Conservation (phyloP, 2,888 invertebrate genomes). For the Bembecia ichneumoniformis region DNA sequence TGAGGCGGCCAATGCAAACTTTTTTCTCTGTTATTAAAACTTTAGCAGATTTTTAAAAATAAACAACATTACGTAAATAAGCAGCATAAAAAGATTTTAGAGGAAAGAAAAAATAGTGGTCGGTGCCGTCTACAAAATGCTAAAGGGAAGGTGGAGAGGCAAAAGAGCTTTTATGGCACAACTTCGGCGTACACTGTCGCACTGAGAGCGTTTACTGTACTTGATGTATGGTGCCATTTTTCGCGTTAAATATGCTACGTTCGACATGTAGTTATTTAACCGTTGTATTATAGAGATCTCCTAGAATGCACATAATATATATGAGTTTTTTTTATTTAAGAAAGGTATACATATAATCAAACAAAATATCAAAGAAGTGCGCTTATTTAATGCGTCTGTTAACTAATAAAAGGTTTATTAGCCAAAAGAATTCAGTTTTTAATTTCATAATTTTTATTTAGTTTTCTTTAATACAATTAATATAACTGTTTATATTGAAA, state of each 20-base stretch:
- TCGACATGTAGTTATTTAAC: no score
- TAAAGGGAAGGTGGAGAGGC: slow-evolving; percentile 60
- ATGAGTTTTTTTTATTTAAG: no score
- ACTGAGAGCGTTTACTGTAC: slow-evolving; percentile 41
- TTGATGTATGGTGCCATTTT: slow-evolving; percentile 19
- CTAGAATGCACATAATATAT: no score
- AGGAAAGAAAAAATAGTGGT: slow-evolving; percentile 13
- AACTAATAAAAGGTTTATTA: no score
- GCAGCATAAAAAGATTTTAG: slow-evolving; percentile 8
- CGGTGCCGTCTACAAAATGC: slow-evolving; percentile 33
- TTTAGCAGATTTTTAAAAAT: slow-evolving; percentile 1
- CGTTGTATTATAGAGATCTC: no score
- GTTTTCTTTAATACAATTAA: no score
- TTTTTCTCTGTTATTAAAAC: not conserved
- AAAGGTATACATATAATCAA: no score
- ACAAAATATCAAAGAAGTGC: no score
- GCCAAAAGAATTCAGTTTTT: no score
- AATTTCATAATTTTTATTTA: no score
- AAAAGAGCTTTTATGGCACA: slow-evolving; percentile 63
- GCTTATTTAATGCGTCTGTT: no score
- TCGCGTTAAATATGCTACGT: slow-evolving; percentile 14
- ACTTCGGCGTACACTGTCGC: slow-evolving; percentile 54
- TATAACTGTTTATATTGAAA: no score
- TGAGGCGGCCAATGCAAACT: not conserved
- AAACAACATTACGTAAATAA: slow-evolving; percentile 9